Evolutionary conservation across 2,797 vertebrate genomes (phyloP), one percentile per base, ranked within the genome.

Genomic region (Poecilia gillii): DNA sequence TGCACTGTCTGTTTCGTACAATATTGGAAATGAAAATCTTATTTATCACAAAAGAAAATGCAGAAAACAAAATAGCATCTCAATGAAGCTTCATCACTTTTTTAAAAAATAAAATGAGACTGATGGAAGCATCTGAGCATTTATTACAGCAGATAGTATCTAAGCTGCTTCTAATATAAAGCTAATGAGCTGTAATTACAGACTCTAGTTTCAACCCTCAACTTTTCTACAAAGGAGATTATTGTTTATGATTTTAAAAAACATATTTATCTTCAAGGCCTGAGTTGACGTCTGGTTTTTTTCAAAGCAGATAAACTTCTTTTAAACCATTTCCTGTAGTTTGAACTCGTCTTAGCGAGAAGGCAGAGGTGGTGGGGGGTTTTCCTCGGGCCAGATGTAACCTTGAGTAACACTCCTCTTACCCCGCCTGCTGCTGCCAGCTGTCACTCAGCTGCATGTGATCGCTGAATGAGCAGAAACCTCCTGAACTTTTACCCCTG

Each of bases 121-220:
- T 77, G 4, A 53, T 53, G 71, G 14, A 31, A 43, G 31, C 31
- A 11, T n/a, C 25, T 76, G 16, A 20, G 51, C 8, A 45, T 73
- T 81, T 41, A 70, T 68, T 72, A 76, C 77, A 5, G 59, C 74
- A 74, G 77, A 72, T 49, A 36, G 46, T 66, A 28, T 51, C 20
- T 53, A 28, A 51, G 23, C 2, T 64, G 8, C 13, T 36, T 62
- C 53, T 39, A 62, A 39, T 20, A 25, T 33, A 59, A 70, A 45
- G 43, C 6, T 28, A 39, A 62, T 46, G 45, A 33, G 41, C 31
- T 20, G 11, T 43, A 73, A 64, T 73, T n/a, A 13, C 39, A 3
- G 23, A 6, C 49, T 41, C 7, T 5, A 46, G 55, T 28, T 14
- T 45, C 39, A 28, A 41, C 12, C 41, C 41, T 45, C 13, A 2